Base-by-base conservation (phyloP, 1,140 invertebrate species). In the Argopecten irradians region DNA sequence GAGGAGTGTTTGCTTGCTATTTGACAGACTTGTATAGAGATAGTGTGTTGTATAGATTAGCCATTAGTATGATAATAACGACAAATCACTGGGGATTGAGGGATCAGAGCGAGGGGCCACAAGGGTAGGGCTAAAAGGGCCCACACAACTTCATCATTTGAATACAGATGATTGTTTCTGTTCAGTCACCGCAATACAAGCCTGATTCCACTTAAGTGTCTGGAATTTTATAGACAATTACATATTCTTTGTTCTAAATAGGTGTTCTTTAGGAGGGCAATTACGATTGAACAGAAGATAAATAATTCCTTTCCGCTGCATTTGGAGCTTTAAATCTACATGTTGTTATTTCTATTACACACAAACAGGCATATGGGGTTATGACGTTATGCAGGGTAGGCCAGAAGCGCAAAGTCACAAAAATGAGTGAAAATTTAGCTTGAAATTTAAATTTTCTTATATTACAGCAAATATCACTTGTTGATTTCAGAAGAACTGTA, bases 11-110 rank as follows among this genome's bases (percentile, higher is more conserved):
- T n/a, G 22, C 55, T 71, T 71, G 55, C 55, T 71, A 11, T 71
- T 71, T 71, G 55, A 71, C 55, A 71, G 55, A 71, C 55, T 28
- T 71, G 22, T 0, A n/a, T n/a, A 71, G 55, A 71, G 55, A 71
- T 71, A 71, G 55, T 71, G 55, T 71, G 55, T 71, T 71, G 55
- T 71, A 71, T 71, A 71, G 55, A 71, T 71, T 71, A 71, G 22
- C 55, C 55, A 71, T 71, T 71, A 71, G 55, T 71, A 71, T 71
- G 55, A 71, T 71, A 71, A 71, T 71, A 71, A n/a, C n/a, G n/a
- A 71, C 55, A 71, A 71, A 71, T 71, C 55, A 71, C 55, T n/a
- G 28, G 55, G 55, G 55, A 71, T 71, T 71, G 55, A 71, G 55
- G 55, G 55, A 71, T 71, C 22, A 71, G 55, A 71, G n/a, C 43